A percentile compares a stretch with the other conserved stretches of the same genome.
Evolutionary conservation across 2,797 vertebrate species (phyloP).

Genomic region (Dermochelys coriacea): DNA sequence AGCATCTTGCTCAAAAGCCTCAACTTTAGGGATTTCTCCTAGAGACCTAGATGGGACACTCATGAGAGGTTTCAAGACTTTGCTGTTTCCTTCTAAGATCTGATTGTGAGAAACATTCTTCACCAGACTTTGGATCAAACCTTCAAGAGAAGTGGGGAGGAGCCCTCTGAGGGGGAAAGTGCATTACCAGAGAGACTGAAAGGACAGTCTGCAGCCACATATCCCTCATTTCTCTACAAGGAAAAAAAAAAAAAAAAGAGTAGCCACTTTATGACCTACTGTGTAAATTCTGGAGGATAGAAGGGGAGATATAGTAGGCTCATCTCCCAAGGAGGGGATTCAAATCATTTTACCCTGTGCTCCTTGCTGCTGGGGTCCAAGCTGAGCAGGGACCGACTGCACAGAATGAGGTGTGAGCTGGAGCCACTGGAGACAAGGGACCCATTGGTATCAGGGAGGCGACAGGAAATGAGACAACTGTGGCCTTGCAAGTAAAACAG

Average conservation of each 20-base stretch:
- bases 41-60: neutral
- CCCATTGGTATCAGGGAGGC: neutral
- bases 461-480: accelerated
- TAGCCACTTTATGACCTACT: neutral
- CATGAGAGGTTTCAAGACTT: too few relatives aligned
- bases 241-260: neutral
- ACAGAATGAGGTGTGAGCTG: neutral
- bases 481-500: neutral
- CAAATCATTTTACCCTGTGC: neutral
- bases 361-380: neutral
- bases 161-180: neutral
- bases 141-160: neutral
- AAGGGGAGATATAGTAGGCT: neutral
- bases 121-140: neutral
- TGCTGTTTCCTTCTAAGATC: too few relatives aligned
- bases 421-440: neutral
- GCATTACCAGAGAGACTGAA: neutral
- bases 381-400: neutral
- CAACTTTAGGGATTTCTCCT: neutral
- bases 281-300: neutral
- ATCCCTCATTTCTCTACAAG: neutral
- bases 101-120: too few relatives aligned
- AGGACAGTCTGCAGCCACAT: neutral
- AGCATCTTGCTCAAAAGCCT: neutral
- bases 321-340: neutral